phyloP scores from a whole-genome alignment of 1,140 invertebrate genomes.

The Sycophila sp. region DNA sequence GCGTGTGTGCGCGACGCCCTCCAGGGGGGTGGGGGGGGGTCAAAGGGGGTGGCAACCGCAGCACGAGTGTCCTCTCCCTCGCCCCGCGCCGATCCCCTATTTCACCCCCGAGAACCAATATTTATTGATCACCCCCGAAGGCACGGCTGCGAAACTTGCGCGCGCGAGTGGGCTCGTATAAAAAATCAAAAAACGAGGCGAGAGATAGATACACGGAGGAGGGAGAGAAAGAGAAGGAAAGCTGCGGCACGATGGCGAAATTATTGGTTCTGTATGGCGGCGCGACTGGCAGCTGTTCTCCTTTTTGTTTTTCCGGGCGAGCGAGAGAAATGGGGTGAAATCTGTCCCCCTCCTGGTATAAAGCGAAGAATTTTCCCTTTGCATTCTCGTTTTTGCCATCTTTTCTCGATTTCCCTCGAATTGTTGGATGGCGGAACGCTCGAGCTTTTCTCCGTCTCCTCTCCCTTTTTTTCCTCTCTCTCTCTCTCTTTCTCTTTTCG shows the following conservation, averaged over 20 bases:
- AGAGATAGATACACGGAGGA: neutral
- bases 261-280: neutral
- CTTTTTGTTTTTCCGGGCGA: constrained; percentile 14
- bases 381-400: neutral
- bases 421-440: neutral
- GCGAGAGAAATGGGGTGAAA: constrained; percentile 1
- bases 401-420: constrained; percentile 4
- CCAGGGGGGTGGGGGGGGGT: neutral
- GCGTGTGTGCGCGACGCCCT: neutral
- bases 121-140: constrained; percentile 63
- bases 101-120: constrained; percentile 63
- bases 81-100: constrained; percentile 49
- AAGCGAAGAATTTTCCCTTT: neutral
- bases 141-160: too few relatives aligned
- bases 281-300: constrained; percentile 6
- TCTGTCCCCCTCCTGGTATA: neutral
- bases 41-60: constrained; percentile 65
- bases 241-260: neutral
- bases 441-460: constrained; percentile 3
- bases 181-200: constrained; percentile 14
- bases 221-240: neutral
- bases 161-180: neutral
- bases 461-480: neutral
- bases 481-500: neutral
- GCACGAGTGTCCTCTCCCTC: constrained; percentile 57